phyloP scores from a whole-genome alignment of 1,140 invertebrate species.

The Chrysoperla carnea region DNA sequence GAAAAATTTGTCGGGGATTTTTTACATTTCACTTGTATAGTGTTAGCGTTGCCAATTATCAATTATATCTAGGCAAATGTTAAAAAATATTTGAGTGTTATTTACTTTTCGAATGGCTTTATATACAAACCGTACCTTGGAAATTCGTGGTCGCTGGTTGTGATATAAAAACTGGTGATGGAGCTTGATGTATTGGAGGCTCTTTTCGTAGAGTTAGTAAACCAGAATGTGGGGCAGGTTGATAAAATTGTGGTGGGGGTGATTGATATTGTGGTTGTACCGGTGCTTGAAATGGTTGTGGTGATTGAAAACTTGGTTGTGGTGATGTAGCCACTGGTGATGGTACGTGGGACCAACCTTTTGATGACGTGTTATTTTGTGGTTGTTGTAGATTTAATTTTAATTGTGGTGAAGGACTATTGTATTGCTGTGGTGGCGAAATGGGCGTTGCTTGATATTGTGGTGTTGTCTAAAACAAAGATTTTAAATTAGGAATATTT shows the following conservation, averaged over 20 bases:
- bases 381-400: slow-evolving; percentile 22
- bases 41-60: no score
- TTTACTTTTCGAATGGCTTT: no score
- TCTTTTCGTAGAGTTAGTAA: slow-evolving; percentile 46
- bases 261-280: slow-evolving; percentile 15
- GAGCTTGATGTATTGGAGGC: slow-evolving; percentile 51
- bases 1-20: no score
- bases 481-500: slow-evolving; percentile 1
- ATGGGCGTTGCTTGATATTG: slow-evolving; percentile 15
- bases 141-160: slow-evolving; percentile 43
- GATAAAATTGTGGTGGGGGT: slow-evolving; percentile 5
- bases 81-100: no score
- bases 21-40: no score
- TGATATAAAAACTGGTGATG: slow-evolving; percentile 40
- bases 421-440: slow-evolving; percentile 9
- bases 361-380: slow-evolving; percentile 15
- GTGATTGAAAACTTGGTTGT: slow-evolving; percentile 10
- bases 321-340: slow-evolving; percentile 9
- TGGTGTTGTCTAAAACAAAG: slow-evolving; percentile 12
- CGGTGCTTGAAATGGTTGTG: slow-evolving; percentile 13
- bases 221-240: slow-evolving; percentile 33
- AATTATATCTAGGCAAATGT: no score
- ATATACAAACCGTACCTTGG: slow-evolving; percentile 40
- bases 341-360: slow-evolving; percentile 19
- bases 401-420: slow-evolving; percentile 22